These are phyloP conservation scores for Spodoptera litura DNA, from an alignment of 1,140 invertebrate genomes.

Conservation along the genomic window DNA sequence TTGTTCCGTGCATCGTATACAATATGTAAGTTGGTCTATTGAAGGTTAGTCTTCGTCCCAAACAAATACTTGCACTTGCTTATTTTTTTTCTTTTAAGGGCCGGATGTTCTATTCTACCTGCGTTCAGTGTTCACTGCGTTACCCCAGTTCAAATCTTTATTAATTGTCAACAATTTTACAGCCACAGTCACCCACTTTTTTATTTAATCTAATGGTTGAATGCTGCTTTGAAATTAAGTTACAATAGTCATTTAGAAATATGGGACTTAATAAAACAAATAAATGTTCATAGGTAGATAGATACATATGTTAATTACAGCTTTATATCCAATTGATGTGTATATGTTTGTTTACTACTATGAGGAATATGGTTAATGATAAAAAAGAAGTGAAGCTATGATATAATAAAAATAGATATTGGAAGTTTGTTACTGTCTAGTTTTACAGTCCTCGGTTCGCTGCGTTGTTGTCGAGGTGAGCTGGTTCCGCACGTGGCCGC, in stretches of 20 bases:
- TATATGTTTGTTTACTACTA: no score
- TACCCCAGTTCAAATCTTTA: not conserved
- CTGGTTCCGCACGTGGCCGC: constrained; percentile 75
- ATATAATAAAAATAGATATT: not conserved
- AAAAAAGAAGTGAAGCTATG: constrained; percentile 4
- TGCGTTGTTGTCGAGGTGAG: constrained; percentile 65
- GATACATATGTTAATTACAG: no score
- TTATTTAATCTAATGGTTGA: no score
- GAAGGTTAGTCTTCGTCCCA: not conserved
- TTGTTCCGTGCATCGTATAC: no score
- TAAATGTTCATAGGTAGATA: no score
- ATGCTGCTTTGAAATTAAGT: no score
- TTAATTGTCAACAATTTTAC: not conserved
- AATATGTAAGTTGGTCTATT: no score
- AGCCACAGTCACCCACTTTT: not conserved
- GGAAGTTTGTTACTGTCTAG: not conserved
- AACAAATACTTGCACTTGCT: not conserved
- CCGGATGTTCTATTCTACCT: constrained; percentile 37
- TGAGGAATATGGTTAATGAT: no score
- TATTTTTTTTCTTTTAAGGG: no score
- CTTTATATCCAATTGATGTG: no score
- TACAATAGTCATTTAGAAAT: no score
- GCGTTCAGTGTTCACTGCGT: not conserved
- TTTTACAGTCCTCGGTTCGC: not conserved
- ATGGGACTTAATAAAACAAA: no score